Percentiles rank a stretch among this genome's conserved stretches.
Evolutionary conservation across 1,140 invertebrate genomes (phyloP).

Genomic region (Zaprionus capensis): DNA sequence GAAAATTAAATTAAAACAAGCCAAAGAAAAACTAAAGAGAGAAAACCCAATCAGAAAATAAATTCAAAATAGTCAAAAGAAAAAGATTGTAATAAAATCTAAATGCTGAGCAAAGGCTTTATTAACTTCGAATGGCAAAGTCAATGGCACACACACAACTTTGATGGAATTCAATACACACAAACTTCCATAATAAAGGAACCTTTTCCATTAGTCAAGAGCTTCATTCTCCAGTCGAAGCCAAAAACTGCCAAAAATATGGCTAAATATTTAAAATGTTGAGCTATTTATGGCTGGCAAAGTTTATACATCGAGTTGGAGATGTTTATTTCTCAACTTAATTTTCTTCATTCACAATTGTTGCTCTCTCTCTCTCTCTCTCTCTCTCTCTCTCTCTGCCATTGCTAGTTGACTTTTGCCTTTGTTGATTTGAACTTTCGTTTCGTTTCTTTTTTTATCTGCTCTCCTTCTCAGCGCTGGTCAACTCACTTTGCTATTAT

Average conservation of each 20-base stretch:
- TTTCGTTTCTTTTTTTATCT: slow-evolving; percentile 39
- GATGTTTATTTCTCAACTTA: background rate
- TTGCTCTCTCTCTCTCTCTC: slow-evolving; percentile 21
- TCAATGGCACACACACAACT: background rate
- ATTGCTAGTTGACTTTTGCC: slow-evolving; percentile 43
- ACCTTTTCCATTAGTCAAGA: background rate
- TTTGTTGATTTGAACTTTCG: slow-evolving; percentile 71
- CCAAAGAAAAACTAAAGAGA: background rate
- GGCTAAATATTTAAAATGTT: background rate
- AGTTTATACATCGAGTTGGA: background rate
- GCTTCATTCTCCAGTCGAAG: background rate
- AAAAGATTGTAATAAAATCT: background rate
- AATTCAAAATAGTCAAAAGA: background rate
- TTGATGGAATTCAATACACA: background rate
- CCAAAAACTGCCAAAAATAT: background rate
- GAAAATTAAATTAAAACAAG: slow-evolving; percentile 6
- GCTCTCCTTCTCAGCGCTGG: slow-evolving; percentile 2
- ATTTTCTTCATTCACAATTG: slow-evolving; percentile 50
- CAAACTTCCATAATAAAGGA: background rate
- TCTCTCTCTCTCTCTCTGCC: background rate
- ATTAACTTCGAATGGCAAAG: background rate
- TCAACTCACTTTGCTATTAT: slow-evolving; percentile 59
- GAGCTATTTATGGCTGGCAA: background rate
- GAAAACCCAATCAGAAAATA: too few species aligned
- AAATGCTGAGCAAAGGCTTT: background rate